Percentiles rank a stretch among this genome's conserved stretches.
Evolutionary conservation across 2,797 vertebrate species (phyloP).

Genomic region (Leuciscus waleckii): DNA sequence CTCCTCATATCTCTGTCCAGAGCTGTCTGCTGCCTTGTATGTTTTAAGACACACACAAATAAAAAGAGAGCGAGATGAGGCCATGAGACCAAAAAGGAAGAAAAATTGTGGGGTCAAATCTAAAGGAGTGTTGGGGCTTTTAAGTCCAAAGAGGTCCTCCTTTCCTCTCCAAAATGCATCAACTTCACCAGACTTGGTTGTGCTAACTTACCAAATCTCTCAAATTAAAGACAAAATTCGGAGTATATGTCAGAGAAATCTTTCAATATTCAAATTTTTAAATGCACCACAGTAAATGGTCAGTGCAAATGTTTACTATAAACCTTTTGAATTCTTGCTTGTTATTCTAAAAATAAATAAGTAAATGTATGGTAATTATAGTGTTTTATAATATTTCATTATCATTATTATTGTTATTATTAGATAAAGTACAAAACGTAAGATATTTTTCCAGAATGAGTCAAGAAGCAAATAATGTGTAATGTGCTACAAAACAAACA

Average conservation of each 20-base stretch:
- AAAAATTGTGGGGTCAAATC: slow-evolving; percentile 67
- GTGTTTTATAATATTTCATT: not conserved
- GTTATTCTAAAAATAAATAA: not conserved
- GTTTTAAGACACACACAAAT: slow-evolving; percentile 64
- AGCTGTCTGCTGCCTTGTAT: slow-evolving; percentile 63
- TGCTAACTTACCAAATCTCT: slow-evolving; percentile 57
- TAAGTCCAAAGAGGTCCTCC: slow-evolving; percentile 67
- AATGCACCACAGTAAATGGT: not conserved
- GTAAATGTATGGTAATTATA: not conserved
- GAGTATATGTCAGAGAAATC: not conserved
- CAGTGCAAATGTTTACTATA: not conserved
- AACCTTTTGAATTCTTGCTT: not conserved
- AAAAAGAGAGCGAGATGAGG: slow-evolving; percentile 42
- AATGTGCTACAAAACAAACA: not conserved
- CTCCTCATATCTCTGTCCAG: slow-evolving; percentile 63
- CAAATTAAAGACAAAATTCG: slow-evolving; percentile 43
- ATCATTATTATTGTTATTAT: not conserved
- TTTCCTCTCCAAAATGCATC: slow-evolving; percentile 59
- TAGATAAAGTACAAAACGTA: not conserved
- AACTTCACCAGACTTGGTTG: slow-evolving; percentile 59
- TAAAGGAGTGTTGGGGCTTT: slow-evolving; percentile 71
- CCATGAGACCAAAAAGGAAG: slow-evolving; percentile 54
- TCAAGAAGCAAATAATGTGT: not conserved
- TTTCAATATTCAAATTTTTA: not conserved
- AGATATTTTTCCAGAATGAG: not conserved